Conservation (phyloP, 2,113 vertebrate species). For the Psettodes erumei region DNA sequence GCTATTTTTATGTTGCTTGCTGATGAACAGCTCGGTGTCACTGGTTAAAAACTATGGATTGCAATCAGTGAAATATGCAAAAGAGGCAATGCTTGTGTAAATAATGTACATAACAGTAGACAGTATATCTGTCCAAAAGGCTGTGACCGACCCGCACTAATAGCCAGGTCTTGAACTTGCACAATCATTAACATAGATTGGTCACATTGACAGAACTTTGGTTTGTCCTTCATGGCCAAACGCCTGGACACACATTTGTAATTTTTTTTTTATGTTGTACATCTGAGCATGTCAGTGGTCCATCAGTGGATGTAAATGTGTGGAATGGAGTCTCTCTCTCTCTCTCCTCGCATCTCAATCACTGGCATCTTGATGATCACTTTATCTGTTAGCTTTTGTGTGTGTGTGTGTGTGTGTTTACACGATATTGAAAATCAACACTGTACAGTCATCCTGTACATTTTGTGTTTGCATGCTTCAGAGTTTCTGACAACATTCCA, state of each 20-base stretch:
- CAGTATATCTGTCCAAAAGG: slow-evolving; percentile 35
- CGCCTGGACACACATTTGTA: not conserved
- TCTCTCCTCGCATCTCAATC: slow-evolving; percentile 4
- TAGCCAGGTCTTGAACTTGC: slow-evolving; percentile 3
- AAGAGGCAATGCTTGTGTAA: slow-evolving; percentile 50
- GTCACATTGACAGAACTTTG: not conserved
- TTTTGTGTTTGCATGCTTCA: slow-evolving; percentile 56
- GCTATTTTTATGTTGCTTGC: slow-evolving; percentile 53
- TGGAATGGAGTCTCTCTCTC: slow-evolving; percentile 9
- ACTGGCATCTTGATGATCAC: slow-evolving; percentile 26
- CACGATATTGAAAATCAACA: not conserved
- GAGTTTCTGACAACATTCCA: slow-evolving; percentile 31
- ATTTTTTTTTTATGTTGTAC: slow-evolving; percentile 4
- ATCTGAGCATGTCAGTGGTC: slow-evolving; percentile 13
- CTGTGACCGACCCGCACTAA: not conserved
- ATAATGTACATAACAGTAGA: slow-evolving; percentile 62
- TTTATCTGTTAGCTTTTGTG: slow-evolving; percentile 5
- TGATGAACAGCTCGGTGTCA: slow-evolving; percentile 31
- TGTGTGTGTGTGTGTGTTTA: not conserved
- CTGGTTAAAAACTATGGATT: slow-evolving; percentile 1
- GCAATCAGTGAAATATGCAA: slow-evolving; percentile 27
- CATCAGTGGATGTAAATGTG: slow-evolving; percentile 13
- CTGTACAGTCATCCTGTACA: not conserved
- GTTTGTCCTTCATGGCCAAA: slow-evolving; percentile 30
- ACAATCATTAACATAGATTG: slow-evolving; percentile 5